These are phyloP conservation scores for Andrena cerasifolii DNA, from an alignment of 1,140 invertebrate genomes.

Conservation along the genomic window DNA sequence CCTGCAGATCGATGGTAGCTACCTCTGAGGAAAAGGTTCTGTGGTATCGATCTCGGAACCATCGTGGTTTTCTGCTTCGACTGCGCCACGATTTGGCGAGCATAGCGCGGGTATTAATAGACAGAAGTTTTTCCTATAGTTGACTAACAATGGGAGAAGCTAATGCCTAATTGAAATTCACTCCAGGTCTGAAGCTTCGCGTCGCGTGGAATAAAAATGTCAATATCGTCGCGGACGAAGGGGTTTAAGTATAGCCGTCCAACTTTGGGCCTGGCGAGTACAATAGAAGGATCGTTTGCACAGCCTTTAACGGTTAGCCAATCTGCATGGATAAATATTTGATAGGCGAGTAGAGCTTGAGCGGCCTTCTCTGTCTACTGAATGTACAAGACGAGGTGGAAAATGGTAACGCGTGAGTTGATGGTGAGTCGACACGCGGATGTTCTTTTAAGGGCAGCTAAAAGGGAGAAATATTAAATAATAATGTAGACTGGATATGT, in stretches of 20 bases:
- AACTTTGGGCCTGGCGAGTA: background rate
- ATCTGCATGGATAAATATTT: background rate
- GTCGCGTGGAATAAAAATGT: background rate
- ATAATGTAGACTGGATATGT: too few relatives aligned
- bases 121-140: too few relatives aligned
- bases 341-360: background rate
- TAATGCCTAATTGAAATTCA: too few relatives aligned
- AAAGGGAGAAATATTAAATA: too few relatives aligned
- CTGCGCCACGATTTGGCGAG: background rate
- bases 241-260: background rate
- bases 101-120: too few relatives aligned
- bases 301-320: background rate
- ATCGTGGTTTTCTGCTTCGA: constrained; percentile 1
- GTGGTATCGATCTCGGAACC: constrained; percentile 42
- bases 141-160: too few relatives aligned
- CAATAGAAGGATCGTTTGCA: background rate
- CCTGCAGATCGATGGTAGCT: constrained; percentile 50
- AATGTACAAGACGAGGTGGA: background rate
- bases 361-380: background rate
- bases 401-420: background rate
- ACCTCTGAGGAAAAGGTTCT: constrained; percentile 38
- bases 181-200: background rate
- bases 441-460: too few relatives aligned
- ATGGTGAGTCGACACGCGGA: too few relatives aligned
- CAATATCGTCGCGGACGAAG: background rate